These are phyloP conservation scores for Corythoichthys intestinalis DNA, from an alignment of 2,113 vertebrate species.

Conservation along the genomic window DNA sequence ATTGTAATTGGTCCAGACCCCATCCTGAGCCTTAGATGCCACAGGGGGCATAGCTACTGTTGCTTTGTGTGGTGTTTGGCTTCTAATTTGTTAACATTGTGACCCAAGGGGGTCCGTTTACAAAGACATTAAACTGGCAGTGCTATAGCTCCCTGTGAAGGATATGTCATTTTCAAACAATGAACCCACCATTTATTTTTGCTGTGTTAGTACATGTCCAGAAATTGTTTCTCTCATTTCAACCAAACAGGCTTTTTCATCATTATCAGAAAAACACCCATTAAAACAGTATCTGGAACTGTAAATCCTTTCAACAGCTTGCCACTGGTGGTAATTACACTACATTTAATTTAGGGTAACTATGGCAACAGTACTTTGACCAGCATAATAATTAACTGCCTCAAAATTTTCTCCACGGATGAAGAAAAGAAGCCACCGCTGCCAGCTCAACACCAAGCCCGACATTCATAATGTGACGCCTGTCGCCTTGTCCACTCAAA, in stretches of 20 bases:
- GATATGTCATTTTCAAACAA: conserved; percentile 19
- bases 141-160: conserved; percentile 34
- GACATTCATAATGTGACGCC: no score
- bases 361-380: not conserved
- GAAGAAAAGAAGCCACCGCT: no score
- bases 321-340: not conserved
- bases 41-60: conserved; percentile 41
- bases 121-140: conserved; percentile 28
- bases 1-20: conserved; percentile 11
- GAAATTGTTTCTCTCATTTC: not conserved
- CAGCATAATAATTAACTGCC: not conserved
- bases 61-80: conserved; percentile 45
- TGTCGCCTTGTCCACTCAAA: no score
- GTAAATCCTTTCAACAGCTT: not conserved
- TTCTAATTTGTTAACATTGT: conserved; percentile 52
- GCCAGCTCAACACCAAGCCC: no score
- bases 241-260: not conserved
- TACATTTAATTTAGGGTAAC: not conserved
- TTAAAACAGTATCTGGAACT: conserved; percentile 5
- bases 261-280: not conserved
- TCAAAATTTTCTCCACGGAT: no score
- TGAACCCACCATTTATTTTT: conserved; percentile 12
- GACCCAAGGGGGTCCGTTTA: conserved; percentile 57
- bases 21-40: conserved; percentile 48
- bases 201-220: not conserved